A percentile compares a stretch with the other conserved stretches of the same genome.
phyloP scores from a whole-genome alignment of 2,113 vertebrate genomes.

The Halcyon malimbica region DNA sequence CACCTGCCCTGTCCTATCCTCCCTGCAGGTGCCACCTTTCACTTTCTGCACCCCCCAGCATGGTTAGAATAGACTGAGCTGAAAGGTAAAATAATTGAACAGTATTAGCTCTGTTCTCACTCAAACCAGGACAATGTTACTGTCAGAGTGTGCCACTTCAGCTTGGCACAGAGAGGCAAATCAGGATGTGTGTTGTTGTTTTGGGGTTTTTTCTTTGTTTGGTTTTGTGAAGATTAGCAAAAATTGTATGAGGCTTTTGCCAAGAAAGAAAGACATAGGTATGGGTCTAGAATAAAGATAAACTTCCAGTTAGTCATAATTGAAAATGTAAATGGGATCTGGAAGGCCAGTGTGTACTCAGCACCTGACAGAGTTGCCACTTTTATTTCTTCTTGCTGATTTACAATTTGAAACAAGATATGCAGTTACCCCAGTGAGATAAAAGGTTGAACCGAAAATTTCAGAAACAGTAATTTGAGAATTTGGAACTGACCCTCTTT shows the following conservation, averaged over 20 bases:
- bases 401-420: not conserved
- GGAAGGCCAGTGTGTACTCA: not conserved
- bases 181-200: not conserved
- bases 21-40: too few species aligned
- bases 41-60: too few species aligned
- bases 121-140: not conserved
- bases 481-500: not conserved
- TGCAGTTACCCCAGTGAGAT: not conserved
- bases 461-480: not conserved
- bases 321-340: not conserved
- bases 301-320: not conserved
- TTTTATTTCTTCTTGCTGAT: not conserved
- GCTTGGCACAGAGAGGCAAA: not conserved
- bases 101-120: too few species aligned
- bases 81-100: too few species aligned
- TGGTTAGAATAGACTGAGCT: too few species aligned
- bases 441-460: not conserved
- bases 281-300: not conserved
- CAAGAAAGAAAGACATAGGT: not conserved
- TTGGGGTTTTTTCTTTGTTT: not conserved
- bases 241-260: not conserved
- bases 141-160: not conserved
- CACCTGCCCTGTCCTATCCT: too few species aligned
- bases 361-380: not conserved
- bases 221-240: not conserved